Conservation (phyloP, 2,888 invertebrate species). For the Habrosyne pyritoides region DNA sequence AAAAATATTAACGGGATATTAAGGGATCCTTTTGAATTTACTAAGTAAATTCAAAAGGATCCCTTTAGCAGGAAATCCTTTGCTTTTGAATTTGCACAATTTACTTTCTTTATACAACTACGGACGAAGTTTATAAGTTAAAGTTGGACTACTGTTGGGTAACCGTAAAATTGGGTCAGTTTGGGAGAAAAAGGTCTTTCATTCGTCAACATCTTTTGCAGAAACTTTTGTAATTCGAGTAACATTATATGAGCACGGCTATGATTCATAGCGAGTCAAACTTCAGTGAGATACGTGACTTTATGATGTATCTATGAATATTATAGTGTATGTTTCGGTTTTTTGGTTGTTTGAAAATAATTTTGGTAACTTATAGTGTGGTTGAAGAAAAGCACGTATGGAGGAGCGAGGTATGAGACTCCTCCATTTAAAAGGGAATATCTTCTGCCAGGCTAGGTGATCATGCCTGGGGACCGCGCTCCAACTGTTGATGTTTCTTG, state of each 20-base stretch:
- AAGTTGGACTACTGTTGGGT: not conserved
- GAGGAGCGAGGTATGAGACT: too few relatives aligned
- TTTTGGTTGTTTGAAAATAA: too few relatives aligned
- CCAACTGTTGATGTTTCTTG: too few relatives aligned
- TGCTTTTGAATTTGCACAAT: not conserved
- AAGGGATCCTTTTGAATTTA: not conserved
- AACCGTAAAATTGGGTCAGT: not conserved
- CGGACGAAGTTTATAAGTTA: not conserved
- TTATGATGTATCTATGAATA: too few relatives aligned
- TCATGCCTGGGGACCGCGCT: too few relatives aligned
- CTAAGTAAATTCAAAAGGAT: not conserved
- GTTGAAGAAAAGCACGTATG: too few relatives aligned
- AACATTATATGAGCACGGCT: not conserved
- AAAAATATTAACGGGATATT: not conserved
- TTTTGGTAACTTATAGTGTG: too few relatives aligned
- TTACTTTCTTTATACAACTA: not conserved
- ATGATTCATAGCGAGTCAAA: not conserved
- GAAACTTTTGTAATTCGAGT: not conserved
- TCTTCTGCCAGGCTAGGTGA: too few relatives aligned
- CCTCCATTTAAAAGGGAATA: too few relatives aligned
- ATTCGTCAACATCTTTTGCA: not conserved
- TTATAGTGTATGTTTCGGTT: too few relatives aligned
- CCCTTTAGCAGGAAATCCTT: not conserved
- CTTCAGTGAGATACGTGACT: not conserved
- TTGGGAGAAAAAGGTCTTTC: not conserved